Conservation (phyloP, 2,888 invertebrate species). For the Rhodophaea formosa region DNA sequence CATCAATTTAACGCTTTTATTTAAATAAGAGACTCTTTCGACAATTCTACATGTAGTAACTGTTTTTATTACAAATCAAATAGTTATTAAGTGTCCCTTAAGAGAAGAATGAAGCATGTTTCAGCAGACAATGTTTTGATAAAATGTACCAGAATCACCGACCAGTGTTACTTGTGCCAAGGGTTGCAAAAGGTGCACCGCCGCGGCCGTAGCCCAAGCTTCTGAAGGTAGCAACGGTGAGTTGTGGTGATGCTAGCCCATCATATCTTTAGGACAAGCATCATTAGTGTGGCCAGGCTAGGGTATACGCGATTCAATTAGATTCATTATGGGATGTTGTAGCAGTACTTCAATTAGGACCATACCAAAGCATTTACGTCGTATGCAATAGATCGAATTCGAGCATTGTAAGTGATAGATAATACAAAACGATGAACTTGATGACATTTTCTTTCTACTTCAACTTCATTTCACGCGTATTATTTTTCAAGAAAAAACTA, state of each 20-base stretch:
- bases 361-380: not conserved
- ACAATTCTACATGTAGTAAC: slow-evolving; percentile 18
- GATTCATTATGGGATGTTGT: no score
- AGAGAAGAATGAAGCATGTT: not conserved
- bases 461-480: no score
- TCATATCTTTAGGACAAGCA: not conserved
- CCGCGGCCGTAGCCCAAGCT: slow-evolving; percentile 61
- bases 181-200: slow-evolving; percentile 69
- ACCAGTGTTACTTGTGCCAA: slow-evolving; percentile 42
- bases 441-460: no score
- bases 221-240: slow-evolving; percentile 65
- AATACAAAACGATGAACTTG: not conserved
- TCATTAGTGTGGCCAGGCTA: no score
- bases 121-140: slow-evolving; percentile 9
- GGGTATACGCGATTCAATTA: no score
- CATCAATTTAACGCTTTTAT: not conserved
- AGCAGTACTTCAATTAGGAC: no score
- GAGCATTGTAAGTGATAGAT: not conserved
- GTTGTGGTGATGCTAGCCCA: slow-evolving; percentile 36
- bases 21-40: slow-evolving; percentile 27
- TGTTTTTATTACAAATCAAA: no score
- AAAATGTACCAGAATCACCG: slow-evolving; percentile 52
- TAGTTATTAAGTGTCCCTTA: no score
- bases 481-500: no score
- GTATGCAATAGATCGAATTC: not conserved